Conservation (phyloP, 2,113 vertebrate species). For the Castor canadensis region DNA sequence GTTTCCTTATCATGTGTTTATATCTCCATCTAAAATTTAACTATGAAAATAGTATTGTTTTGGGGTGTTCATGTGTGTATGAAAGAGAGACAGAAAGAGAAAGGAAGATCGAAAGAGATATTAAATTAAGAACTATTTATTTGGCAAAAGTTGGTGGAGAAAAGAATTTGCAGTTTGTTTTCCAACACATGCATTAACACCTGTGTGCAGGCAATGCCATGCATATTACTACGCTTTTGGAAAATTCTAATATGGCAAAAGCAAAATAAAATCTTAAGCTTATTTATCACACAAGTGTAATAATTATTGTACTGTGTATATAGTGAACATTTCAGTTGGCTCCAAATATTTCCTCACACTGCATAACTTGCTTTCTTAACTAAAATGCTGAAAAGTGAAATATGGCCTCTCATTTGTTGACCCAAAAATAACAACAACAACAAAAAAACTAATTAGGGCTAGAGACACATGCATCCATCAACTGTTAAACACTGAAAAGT, state of each 20-base stretch:
- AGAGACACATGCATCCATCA: not conserved
- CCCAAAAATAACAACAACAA: not conserved
- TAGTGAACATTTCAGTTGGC: not conserved
- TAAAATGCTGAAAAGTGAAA: constrained; percentile 7
- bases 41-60: not conserved
- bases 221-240: not conserved
- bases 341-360: constrained; percentile 26
- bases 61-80: too few species aligned
- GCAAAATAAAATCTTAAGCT: not conserved
- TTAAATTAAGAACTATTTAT: too few species aligned
- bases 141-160: not conserved
- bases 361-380: not conserved
- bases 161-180: not conserved
- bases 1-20: too few species aligned
- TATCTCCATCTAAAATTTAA: not conserved
- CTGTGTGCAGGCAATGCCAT: not conserved
- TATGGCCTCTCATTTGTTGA: not conserved
- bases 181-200: not conserved
- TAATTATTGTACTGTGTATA: not conserved
- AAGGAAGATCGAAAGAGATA: not conserved
- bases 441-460: not conserved
- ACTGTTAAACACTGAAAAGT: not conserved
- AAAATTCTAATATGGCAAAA: not conserved
- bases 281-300: not conserved
- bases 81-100: too few species aligned